These are phyloP conservation scores for Hyperoplus lanceolatus DNA, from an alignment of 2,797 vertebrate genomes.

Conservation along the genomic window DNA sequence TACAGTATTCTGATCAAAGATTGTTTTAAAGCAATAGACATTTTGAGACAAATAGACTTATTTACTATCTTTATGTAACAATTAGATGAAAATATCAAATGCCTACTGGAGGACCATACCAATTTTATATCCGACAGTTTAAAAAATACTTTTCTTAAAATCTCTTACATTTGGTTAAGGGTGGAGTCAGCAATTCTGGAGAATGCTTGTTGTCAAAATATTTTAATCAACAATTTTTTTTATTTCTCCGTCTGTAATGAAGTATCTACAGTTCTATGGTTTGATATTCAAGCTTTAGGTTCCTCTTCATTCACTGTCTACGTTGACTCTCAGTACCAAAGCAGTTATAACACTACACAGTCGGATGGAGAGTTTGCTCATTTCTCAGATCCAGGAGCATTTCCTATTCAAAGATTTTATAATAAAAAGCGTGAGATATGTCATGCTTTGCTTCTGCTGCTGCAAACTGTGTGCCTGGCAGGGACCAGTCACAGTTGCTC, in stretches of 20 bases:
- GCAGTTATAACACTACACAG: slow-evolving; percentile 7
- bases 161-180: no score
- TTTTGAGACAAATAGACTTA: background rate
- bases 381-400: slow-evolving; percentile 31
- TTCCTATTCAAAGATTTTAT: slow-evolving; percentile 46
- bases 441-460: slow-evolving; percentile 21
- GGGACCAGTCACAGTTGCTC: slow-evolving; percentile 56
- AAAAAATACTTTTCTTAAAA: no score
- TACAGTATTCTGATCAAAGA: background rate
- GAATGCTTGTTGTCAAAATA: no score
- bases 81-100: background rate
- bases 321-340: background rate
- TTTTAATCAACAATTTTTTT: no score
- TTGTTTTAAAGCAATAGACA: background rate
- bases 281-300: background rate
- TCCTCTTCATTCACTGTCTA: slow-evolving; percentile 5
- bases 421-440: slow-evolving; percentile 16
- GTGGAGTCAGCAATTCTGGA: no score
- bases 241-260: background rate
- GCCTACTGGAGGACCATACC: background rate
- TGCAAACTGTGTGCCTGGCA: slow-evolving; percentile 30
- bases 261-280: background rate
- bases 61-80: background rate
- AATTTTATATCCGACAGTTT: background rate
- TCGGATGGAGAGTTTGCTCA: slow-evolving; percentile 7